phyloP scores from a whole-genome alignment of 2,113 vertebrate genomes.

The Tautogolabrus adspersus region DNA sequence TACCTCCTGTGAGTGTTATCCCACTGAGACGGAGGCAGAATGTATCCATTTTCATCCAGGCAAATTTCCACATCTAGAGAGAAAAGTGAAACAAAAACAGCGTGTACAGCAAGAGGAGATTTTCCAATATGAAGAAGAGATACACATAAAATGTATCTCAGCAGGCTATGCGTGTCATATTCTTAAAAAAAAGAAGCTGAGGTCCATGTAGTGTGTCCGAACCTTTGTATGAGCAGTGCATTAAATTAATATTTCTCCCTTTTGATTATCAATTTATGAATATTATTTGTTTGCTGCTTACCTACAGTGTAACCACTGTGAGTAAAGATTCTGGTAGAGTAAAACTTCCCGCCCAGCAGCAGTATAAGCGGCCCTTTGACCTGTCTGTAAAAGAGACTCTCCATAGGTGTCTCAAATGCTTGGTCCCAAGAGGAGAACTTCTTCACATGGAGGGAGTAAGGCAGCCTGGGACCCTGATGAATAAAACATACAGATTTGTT shows the following conservation, averaged over 20 bases:
- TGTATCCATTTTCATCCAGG: conserved; percentile 43
- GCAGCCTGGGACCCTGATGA: conserved; percentile 47
- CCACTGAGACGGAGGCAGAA: conserved; percentile 54
- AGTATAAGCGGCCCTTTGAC: conserved; percentile 36
- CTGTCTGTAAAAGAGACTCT: conserved; percentile 25
- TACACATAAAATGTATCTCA: neutral
- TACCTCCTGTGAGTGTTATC: conserved; percentile 48
- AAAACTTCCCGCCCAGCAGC: conserved; percentile 42
- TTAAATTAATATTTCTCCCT: too few relatives aligned
- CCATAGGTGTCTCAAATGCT: conserved; percentile 50
- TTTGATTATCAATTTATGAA: neutral
- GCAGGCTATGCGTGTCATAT: neutral
- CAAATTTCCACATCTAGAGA: conserved; percentile 50
- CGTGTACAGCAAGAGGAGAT: neutral
- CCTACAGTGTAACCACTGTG: conserved; percentile 41
- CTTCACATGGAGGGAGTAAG: conserved; percentile 28
- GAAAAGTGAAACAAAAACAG: neutral
- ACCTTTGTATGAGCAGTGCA: neutral
- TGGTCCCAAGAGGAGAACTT: conserved; percentile 38
- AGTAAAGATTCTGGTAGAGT: conserved; percentile 16
- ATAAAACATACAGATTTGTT: neutral
- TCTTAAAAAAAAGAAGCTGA: neutral
- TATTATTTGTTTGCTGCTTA: conserved; percentile 12
- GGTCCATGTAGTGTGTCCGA: neutral
- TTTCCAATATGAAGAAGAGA: neutral